Conservation (phyloP, 2,888 invertebrate genomes). For the Nomada ruficornis region DNA sequence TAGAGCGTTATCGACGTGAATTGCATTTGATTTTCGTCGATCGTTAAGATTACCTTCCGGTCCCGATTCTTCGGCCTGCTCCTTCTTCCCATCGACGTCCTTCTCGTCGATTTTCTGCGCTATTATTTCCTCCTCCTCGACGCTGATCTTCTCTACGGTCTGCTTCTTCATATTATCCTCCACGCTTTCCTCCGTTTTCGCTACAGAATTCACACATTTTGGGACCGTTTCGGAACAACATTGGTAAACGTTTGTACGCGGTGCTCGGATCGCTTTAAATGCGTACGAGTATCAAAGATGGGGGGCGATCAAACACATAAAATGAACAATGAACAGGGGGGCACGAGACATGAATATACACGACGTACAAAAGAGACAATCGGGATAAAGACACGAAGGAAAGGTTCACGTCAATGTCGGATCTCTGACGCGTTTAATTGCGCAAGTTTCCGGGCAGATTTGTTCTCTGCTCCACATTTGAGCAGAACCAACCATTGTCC, state of each 20-base stretch:
- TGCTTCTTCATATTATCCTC: constrained; percentile 74
- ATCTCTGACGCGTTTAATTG: constrained; percentile 22
- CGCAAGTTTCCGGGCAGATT: background rate
- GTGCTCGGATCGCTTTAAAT: too few relatives aligned
- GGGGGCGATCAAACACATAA: too few relatives aligned
- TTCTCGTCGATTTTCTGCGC: constrained; percentile 78
- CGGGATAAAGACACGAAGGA: constrained; percentile 18
- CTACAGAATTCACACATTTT: constrained; percentile 74
- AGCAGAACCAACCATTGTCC: constrained; percentile 28
- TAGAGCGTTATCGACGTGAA: constrained; percentile 4
- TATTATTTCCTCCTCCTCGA: constrained; percentile 82
- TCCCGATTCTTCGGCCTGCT: constrained; percentile 82
- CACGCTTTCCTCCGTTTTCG: constrained; percentile 80
- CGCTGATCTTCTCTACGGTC: constrained; percentile 62
- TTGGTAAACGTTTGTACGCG: background rate
- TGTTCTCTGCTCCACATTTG: background rate
- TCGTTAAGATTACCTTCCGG: constrained; percentile 78
- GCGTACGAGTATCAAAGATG: too few relatives aligned
- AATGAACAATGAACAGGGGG: background rate
- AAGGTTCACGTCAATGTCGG: constrained; percentile 49
- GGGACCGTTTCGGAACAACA: constrained; percentile 12
- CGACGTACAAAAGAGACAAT: constrained; percentile 6
- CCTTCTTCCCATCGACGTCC: constrained; percentile 79
- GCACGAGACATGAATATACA: constrained; percentile 4
- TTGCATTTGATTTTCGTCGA: background rate